Conservation (phyloP, 2,888 invertebrate genomes). For the Rutpela maculata region DNA sequence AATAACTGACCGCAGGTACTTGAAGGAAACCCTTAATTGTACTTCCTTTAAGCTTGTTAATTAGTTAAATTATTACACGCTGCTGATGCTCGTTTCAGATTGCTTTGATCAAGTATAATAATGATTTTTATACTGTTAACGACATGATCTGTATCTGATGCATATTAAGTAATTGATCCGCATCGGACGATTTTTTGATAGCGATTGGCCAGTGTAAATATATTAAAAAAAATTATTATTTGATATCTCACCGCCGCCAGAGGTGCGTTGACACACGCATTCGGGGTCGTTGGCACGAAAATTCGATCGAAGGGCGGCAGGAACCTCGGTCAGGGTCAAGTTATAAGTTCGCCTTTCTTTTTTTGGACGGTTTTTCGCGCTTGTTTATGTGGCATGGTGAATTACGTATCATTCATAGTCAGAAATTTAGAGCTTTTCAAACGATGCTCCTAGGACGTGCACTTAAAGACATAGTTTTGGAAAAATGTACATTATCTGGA, state of each 20-base stretch:
- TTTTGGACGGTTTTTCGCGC: too few species aligned
- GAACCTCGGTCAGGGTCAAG: neutral
- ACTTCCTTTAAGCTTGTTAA: conserved; percentile 16
- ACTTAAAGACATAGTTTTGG: too few species aligned
- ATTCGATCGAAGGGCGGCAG: neutral
- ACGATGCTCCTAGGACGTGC: too few species aligned
- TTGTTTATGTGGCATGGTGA: too few species aligned
- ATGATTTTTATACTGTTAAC: neutral
- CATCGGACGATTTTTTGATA: neutral
- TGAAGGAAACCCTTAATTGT: conserved; percentile 21
- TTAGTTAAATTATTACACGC: conserved; percentile 15
- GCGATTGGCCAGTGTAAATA: neutral
- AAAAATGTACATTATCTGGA: too few species aligned
- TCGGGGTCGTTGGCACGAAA: conserved; percentile 1
- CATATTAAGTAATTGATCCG: neutral
- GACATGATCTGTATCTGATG: neutral
- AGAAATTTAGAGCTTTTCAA: too few species aligned
- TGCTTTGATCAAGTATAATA: neutral
- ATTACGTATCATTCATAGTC: too few species aligned
- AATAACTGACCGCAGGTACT: conserved; percentile 5
- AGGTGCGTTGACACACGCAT: neutral
- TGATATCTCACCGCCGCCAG: neutral
- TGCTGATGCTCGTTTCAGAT: conserved; percentile 7
- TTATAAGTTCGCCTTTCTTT: neutral
- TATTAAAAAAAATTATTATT: neutral